Evolutionary conservation across 1,140 invertebrate species (phyloP).

Genomic region (Agrilus planipennis): DNA sequence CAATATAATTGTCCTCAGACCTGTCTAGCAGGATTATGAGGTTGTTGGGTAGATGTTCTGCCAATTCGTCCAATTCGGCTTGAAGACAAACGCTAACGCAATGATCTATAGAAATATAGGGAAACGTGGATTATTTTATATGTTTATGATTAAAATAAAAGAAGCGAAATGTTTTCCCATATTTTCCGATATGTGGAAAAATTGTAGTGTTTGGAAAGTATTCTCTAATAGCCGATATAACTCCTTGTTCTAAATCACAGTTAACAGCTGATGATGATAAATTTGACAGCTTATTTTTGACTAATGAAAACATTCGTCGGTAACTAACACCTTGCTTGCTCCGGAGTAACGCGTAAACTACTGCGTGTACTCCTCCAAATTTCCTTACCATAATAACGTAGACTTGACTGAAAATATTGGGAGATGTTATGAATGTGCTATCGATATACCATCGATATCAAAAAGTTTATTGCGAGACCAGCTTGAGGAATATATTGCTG

Average conservation of each 20-base stretch:
- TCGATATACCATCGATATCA: slow-evolving; percentile 6
- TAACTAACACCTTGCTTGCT: slow-evolving; percentile 8
- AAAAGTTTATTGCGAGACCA: too few species aligned
- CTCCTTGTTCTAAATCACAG: slow-evolving; percentile 9
- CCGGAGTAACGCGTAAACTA: slow-evolving; percentile 7
- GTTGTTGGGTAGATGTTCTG: slow-evolving; percentile 1
- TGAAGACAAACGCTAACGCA: slow-evolving; percentile 6
- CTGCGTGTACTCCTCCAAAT: slow-evolving; percentile 4
- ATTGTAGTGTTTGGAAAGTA: slow-evolving; percentile 4
- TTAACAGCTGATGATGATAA: neutral
- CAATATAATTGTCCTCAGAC: slow-evolving; percentile 11
- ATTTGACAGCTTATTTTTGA: slow-evolving; percentile 1
- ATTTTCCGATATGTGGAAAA: slow-evolving; percentile 9
- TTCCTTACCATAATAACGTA: slow-evolving; percentile 6
- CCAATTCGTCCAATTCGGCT: slow-evolving; percentile 1
- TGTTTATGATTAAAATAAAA: neutral
- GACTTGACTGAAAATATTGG: slow-evolving; percentile 1
- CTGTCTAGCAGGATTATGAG: slow-evolving; percentile 5
- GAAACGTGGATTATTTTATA: slow-evolving; percentile 7
- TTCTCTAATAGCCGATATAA: neutral
- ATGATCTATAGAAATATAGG: slow-evolving; percentile 4
- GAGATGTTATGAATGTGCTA: slow-evolving; percentile 7
- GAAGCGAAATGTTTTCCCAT: slow-evolving; percentile 4
- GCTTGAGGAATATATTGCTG: too few species aligned
- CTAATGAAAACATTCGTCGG: slow-evolving; percentile 1